Percentiles rank a stretch among this genome's conserved stretches.
Evolutionary conservation across 2,797 vertebrate genomes (phyloP).

Genomic region (Leptodactylus fallax): DNA sequence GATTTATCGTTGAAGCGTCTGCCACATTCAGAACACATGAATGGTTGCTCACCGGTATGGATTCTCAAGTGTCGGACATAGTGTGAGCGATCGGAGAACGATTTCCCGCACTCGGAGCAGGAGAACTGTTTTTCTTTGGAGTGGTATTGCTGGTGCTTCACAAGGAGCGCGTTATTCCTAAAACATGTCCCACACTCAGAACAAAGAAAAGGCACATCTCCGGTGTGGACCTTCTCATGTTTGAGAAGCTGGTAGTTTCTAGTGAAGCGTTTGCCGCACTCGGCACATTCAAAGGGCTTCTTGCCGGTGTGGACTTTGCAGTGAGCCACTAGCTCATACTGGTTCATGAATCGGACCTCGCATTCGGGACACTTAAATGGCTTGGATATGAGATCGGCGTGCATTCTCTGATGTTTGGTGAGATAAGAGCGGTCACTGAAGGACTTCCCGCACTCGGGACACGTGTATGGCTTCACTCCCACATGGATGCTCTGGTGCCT

Average conservation of each 20-base stretch:
- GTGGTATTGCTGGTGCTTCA: constrained; percentile 70
- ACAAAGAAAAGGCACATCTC: constrained; percentile 73
- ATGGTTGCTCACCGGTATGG: constrained; percentile 66
- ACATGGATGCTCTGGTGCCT: constrained; percentile 65
- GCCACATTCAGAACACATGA: constrained; percentile 77
- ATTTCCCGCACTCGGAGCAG: constrained; percentile 33
- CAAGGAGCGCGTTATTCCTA: constrained; percentile 71
- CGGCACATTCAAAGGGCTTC: constrained; percentile 14
- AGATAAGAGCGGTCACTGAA: constrained; percentile 63
- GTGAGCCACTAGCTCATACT: constrained; percentile 57
- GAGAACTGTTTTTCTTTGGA: constrained; percentile 70
- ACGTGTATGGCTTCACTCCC: constrained; percentile 61
- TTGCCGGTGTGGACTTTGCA: constrained; percentile 9
- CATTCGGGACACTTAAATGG: constrained; percentile 58
- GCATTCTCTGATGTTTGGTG: constrained; percentile 62
- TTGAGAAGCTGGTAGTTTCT: constrained; percentile 71
- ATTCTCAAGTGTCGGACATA: constrained; percentile 73
- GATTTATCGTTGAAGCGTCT: constrained; percentile 63
- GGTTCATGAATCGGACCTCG: constrained; percentile 60
- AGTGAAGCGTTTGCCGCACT: constrained; percentile 71
- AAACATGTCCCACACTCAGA: constrained; percentile 71
- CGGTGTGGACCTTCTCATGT: constrained; percentile 71
- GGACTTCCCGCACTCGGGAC: constrained; percentile 59
- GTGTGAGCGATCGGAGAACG: constrained; percentile 5
- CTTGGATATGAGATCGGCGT: constrained; percentile 58